phyloP scores from a whole-genome alignment of 1,140 invertebrate species.

The Saccostrea echinata region DNA sequence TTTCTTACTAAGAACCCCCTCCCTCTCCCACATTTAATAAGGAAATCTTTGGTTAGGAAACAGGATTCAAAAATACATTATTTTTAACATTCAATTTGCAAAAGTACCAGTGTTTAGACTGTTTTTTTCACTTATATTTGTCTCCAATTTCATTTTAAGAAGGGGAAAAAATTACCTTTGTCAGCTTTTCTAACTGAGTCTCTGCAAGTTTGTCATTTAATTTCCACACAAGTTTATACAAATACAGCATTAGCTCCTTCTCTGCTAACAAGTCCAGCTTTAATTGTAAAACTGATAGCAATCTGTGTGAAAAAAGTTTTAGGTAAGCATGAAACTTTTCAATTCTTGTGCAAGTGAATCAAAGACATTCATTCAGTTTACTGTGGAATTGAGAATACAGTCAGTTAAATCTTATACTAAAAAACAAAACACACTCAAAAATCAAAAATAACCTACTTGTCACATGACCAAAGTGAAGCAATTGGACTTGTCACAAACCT shows the following conservation, averaged over 20 bases:
- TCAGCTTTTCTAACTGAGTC: neutral
- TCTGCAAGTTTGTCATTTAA: neutral
- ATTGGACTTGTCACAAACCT: slow-evolving; percentile 3
- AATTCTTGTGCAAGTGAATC: neutral
- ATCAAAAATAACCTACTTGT: neutral
- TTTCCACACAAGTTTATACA: slow-evolving; percentile 14
- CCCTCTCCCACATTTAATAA: neutral
- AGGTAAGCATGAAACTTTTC: neutral
- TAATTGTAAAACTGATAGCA: slow-evolving; percentile 3
- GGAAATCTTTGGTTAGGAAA: no score
- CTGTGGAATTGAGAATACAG: no score
- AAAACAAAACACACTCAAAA: no score
- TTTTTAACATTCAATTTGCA: no score
- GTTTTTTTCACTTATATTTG: no score
- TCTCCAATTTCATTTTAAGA: neutral
- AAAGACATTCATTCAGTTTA: no score
- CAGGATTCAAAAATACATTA: no score
- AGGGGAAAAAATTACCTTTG: neutral
- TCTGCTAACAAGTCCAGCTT: neutral
- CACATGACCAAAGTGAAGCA: slow-evolving; percentile 21
- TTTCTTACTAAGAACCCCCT: no score
- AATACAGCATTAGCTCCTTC: neutral
- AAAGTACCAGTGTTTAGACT: no score
- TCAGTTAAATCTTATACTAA: no score
- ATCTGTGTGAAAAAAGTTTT: neutral